These are phyloP conservation scores for Cecropterus lyciades DNA, from an alignment of 1,140 invertebrate genomes.

Conservation along the genomic window DNA sequence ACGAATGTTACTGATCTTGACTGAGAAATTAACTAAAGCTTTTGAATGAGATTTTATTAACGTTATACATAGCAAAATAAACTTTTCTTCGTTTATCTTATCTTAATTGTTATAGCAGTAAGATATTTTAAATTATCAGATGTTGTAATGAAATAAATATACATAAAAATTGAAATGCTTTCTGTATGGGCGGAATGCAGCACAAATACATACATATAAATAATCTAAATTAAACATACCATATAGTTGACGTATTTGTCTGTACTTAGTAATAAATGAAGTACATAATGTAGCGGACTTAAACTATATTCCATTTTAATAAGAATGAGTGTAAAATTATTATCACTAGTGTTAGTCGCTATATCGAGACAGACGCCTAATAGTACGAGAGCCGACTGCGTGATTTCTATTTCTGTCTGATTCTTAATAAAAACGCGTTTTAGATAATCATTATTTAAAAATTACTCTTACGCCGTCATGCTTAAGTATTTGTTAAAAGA, in stretches of 20 bases:
- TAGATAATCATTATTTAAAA: too few relatives aligned
- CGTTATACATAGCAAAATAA: conserved; percentile 23
- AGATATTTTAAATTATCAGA: conserved; percentile 19
- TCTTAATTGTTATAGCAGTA: conserved; percentile 28
- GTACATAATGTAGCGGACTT: conserved; percentile 74
- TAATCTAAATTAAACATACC: conserved; percentile 37
- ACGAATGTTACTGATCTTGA: conserved; percentile 17
- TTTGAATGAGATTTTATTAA: conserved; percentile 16
- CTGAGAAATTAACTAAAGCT: conserved; percentile 12
- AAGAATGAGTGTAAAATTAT: conserved; percentile 64
- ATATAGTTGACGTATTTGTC: conserved; percentile 8
- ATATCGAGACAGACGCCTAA: conserved; percentile 58
- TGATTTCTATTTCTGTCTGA: too few relatives aligned
- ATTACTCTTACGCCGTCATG: too few relatives aligned
- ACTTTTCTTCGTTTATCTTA: conserved; percentile 16
- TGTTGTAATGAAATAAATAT: background rate
- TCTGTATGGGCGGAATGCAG: conserved; percentile 35
- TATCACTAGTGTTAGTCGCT: conserved; percentile 56
- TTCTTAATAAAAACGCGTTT: too few relatives aligned
- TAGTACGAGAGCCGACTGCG: too few relatives aligned
- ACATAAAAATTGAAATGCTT: conserved; percentile 7
- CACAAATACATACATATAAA: conserved; percentile 31
- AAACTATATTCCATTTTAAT: conserved; percentile 72
- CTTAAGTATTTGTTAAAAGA: too few relatives aligned
- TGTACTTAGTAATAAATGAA: conserved; percentile 78